Conservation (phyloP, 2,888 invertebrate species). For the Sphinx pinastri region DNA sequence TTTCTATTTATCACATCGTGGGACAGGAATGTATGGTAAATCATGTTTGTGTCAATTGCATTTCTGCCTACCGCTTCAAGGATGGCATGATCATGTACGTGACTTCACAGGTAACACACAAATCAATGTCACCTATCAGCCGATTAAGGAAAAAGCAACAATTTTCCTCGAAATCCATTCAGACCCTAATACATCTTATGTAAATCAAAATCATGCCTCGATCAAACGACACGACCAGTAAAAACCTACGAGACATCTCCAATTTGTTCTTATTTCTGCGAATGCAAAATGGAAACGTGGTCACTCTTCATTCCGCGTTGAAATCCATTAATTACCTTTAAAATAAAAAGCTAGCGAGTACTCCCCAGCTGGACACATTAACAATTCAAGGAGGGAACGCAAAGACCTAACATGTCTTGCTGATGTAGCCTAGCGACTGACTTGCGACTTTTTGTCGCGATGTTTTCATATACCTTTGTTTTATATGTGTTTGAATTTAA, state of each 20-base stretch:
- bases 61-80: too few relatives aligned
- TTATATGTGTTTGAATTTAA: too few relatives aligned
- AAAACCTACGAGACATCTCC: not conserved
- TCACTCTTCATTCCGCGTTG: slow-evolving; percentile 50
- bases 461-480: not conserved
- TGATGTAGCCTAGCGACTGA: slow-evolving; percentile 28
- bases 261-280: slow-evolving; percentile 5
- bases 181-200: not conserved
- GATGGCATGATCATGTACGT: too few relatives aligned
- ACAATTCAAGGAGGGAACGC: slow-evolving; percentile 57
- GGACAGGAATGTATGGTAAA: too few relatives aligned
- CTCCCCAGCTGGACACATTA: slow-evolving; percentile 53
- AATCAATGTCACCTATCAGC: too few relatives aligned
- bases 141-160: not conserved
- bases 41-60: too few relatives aligned
- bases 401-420: slow-evolving; percentile 50
- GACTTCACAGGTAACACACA: too few relatives aligned
- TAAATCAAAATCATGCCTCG: not conserved
- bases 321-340: slow-evolving; percentile 58
- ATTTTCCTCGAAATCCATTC: not conserved
- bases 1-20: too few relatives aligned
- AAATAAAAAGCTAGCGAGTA: slow-evolving; percentile 48
- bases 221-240: not conserved
- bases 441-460: slow-evolving; percentile 36
- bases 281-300: slow-evolving; percentile 29